These are phyloP conservation scores for Aphaenogaster ashmeadi DNA, from an alignment of 1,140 invertebrate species.

Conservation along the genomic window DNA sequence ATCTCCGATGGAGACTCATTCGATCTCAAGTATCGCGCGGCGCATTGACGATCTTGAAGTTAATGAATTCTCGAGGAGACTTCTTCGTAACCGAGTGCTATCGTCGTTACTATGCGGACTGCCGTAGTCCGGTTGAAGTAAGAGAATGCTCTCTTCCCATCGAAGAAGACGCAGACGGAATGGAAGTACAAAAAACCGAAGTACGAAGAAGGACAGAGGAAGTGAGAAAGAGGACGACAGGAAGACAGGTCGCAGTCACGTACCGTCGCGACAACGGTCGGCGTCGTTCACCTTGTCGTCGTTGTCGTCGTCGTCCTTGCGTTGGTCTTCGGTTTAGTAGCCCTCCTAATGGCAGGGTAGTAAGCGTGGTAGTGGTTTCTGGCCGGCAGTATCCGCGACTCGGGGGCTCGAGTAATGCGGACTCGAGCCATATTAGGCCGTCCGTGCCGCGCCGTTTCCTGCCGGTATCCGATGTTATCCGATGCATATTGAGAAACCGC, in stretches of 20 bases:
- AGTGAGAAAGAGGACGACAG: not conserved
- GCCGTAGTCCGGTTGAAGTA: conserved; percentile 24
- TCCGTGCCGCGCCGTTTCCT: conserved; percentile 74
- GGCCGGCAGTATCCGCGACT: conserved; percentile 66
- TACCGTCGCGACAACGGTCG: conserved; percentile 58
- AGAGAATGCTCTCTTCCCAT: conserved; percentile 67
- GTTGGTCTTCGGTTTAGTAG: conserved; percentile 29
- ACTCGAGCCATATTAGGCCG: conserved; percentile 82
- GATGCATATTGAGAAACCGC: conserved; percentile 75
- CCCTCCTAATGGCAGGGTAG: conserved; percentile 25
- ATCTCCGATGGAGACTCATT: conserved; percentile 11
- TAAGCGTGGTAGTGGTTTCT: conserved; percentile 67
- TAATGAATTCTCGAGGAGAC: conserved; percentile 43
- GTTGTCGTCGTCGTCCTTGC: conserved; percentile 34
- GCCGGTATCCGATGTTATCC: conserved; percentile 74
- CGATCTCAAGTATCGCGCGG: conserved; percentile 44
- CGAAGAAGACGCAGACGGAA: conserved; percentile 70
- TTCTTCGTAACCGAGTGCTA: conserved; percentile 31
- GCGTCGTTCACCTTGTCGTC: conserved; percentile 41
- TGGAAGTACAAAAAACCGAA: conserved; percentile 67
- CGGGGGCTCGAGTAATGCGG: conserved; percentile 79
- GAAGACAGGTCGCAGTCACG: conserved; percentile 45
- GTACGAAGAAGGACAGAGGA: conserved; percentile 16
- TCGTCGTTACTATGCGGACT: conserved; percentile 30
- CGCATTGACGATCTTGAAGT: conserved; percentile 47